A percentile compares a stretch with the other conserved stretches of the same genome.
phyloP scores from a whole-genome alignment of 2,797 vertebrate species.

The Fratercula arctica region DNA sequence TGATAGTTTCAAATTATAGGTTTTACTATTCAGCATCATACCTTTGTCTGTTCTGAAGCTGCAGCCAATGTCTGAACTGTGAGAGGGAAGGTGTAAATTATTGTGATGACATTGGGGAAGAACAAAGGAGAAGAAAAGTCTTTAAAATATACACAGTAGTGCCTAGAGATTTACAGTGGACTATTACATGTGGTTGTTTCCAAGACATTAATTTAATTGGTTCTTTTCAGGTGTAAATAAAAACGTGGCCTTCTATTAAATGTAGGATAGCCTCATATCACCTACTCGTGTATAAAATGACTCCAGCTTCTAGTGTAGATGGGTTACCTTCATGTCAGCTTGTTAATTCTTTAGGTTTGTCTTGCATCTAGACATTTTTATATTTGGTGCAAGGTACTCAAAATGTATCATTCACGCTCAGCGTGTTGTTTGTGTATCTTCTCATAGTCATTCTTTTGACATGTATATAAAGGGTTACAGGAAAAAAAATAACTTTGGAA shows the following conservation, averaged over 20 bases:
- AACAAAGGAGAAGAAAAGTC: neutral
- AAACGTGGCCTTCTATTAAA: neutral
- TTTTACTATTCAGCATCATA: neutral
- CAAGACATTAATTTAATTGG: slow-evolving; percentile 15
- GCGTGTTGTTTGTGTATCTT: neutral
- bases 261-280: neutral
- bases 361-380: neutral
- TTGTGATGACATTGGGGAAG: neutral
- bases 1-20: neutral
- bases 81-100: neutral
- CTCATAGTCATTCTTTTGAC: neutral
- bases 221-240: neutral
- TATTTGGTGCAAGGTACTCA: neutral
- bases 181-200: neutral
- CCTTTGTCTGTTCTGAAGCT: neutral
- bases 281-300: neutral
- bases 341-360: neutral
- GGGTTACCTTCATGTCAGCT: neutral
- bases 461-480: neutral
- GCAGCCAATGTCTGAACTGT: neutral
- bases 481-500: neutral
- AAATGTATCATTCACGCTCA: neutral
- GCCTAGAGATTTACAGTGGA: neutral
- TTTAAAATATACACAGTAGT: neutral
- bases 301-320: neutral